Base-by-base conservation (phyloP, 2,888 invertebrate species). In the Orchestes rusci region DNA sequence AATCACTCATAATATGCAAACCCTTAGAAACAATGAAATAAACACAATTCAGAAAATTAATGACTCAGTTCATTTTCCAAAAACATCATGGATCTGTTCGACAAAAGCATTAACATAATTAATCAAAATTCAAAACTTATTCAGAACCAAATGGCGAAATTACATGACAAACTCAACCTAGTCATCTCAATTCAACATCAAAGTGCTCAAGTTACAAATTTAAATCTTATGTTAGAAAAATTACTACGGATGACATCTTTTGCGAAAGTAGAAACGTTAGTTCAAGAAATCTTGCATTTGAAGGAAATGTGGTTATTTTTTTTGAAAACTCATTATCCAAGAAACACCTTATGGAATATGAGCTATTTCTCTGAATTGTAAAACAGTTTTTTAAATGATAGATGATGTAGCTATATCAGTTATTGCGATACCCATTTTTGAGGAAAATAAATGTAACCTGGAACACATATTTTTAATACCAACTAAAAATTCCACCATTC, bases 21-120 rank as follows among this genome's bases (percentile, higher is more conserved):
- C 18, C 4, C 3, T 39, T 8, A 45, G 34, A 13, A 27, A 34
- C n/a, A 38, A 44, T 44, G 27, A 43, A 18, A 7, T 42, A 7
- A 42, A 42, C 18, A 5, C 36, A 2, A 36, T 42, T 29, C 2
- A 19, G 10, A 43, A 43, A 20, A 38, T 43, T 2, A 38, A 43
- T 29, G 27, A 43, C 17, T 41, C 13, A 43, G 38, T 18, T 43
- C 31, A 38, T 38, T 43, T 20, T 27, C 42, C 7, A 35, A 35
- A 5, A 3, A 35, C 16, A 35, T 42, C n/a, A 40, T 35, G 42
- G 16, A 16, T 16, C 16, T 35, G 27, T 42, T 42, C 28, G 12
- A 35, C 8, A 16, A 32, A 38, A 38, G 19, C n/a, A 29, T 35
- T 15, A n/a, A n/a, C n/a, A n/a, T n/a, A n/a, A n/a, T n/a, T n/a